Percentiles rank a stretch among this genome's conserved stretches.
phyloP scores from a whole-genome alignment of 2,113 vertebrate genomes.

The Campylomormyrus numenius region DNA sequence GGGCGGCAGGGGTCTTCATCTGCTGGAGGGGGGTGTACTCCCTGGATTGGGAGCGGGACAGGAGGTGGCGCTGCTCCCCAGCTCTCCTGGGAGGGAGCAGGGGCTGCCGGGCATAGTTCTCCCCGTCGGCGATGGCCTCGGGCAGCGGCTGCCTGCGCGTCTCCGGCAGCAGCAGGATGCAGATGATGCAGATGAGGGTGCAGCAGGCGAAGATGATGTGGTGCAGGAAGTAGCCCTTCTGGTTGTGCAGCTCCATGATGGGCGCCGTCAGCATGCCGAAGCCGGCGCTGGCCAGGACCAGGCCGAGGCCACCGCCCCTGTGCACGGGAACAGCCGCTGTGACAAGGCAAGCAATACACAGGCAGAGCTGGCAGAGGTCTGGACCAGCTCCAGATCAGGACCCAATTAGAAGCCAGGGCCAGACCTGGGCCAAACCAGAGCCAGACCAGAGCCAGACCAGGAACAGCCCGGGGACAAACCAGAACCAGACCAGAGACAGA shows the following conservation, averaged over 20 bases:
- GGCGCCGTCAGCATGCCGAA: conserved; percentile 91
- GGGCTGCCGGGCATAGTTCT: conserved; percentile 81
- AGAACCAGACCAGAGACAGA: too few species aligned
- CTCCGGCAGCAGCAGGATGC: conserved; percentile 90
- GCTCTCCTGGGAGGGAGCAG: conserved; percentile 75
- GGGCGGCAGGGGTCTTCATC: background rate
- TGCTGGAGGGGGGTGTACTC: conserved; percentile 64
- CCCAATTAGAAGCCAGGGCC: background rate
- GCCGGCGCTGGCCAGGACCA: conserved; percentile 88
- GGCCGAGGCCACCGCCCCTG: conserved; percentile 86
- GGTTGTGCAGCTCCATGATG: conserved; percentile 97
- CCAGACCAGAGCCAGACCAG: too few species aligned
- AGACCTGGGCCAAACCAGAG: background rate
- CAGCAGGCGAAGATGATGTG: conserved; percentile 98
- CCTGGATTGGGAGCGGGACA: conserved; percentile 75
- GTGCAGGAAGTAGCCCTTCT: conserved; percentile 97
- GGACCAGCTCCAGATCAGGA: background rate
- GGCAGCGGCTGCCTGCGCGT: conserved; percentile 83
- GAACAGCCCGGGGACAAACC: too few species aligned
- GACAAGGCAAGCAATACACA: background rate
- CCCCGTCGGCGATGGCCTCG: conserved; percentile 78
- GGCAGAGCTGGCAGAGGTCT: background rate
- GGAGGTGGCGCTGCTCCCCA: conserved; percentile 73
- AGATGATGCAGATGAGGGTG: conserved; percentile 97
- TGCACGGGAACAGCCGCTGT: conserved; percentile 12